A percentile compares a stretch with the other conserved stretches of the same genome.
Evolutionary conservation across 2,888 invertebrate genomes (phyloP).

Genomic region (Ernsta delagoae): DNA sequence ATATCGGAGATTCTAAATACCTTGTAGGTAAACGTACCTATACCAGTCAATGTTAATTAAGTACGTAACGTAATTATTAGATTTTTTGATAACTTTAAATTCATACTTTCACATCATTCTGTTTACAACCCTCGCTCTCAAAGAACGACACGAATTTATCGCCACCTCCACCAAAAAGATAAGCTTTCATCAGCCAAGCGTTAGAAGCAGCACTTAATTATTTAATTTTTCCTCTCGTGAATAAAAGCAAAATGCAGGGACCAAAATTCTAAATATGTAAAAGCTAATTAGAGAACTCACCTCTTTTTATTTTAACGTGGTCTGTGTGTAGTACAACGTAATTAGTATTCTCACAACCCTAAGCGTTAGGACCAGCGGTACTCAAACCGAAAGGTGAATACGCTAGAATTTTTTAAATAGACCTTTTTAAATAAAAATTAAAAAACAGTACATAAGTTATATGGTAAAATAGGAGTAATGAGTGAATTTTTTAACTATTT

Average conservation of each 20-base stretch:
- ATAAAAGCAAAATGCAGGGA: conserved; percentile 33
- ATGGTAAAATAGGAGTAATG: too few species aligned
- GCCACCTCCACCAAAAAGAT: conserved; percentile 30
- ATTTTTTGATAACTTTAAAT: too few species aligned
- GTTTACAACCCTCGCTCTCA: conserved; percentile 4
- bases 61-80: too few species aligned
- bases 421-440: too few species aligned
- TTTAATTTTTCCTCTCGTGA: conserved; percentile 35
- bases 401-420: not conserved
- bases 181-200: conserved; percentile 36
- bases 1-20: too few species aligned
- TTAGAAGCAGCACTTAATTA: conserved; percentile 33
- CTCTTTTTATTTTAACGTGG: conserved; percentile 32
- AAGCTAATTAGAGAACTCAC: conserved; percentile 36
- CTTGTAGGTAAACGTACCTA: too few species aligned
- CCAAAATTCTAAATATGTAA: conserved; percentile 36
- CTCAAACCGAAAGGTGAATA: not conserved
- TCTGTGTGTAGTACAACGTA: conserved; percentile 46
- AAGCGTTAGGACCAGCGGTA: conserved; percentile 39
- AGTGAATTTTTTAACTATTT: too few species aligned
- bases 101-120: too few species aligned
- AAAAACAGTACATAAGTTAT: too few species aligned
- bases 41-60: too few species aligned
- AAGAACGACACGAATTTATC: conserved; percentile 25
- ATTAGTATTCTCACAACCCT: conserved; percentile 53